Base-by-base conservation (phyloP, 2,797 vertebrate genomes). In the Acestrorhynchus altus region DNA sequence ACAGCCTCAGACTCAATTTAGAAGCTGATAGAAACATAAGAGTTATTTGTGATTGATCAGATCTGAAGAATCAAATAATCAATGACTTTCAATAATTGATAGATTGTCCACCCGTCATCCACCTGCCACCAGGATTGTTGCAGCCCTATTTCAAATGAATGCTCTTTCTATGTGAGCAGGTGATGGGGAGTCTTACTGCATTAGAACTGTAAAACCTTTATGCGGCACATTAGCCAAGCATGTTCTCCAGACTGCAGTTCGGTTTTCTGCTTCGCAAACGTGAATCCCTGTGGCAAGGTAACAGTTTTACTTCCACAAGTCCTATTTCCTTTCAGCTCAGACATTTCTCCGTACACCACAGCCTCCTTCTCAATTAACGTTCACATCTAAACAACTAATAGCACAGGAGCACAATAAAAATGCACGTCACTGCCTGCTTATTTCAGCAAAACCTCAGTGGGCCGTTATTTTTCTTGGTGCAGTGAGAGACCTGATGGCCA, bases 361-460 rank as follows among this genome's bases (percentile, higher is more conserved):
- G 31, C 28, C 20, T 42, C 26, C 22, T 76, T 64, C 67, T 77
- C 71, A 83, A 72, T 74, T 80, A 46, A 56, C 69, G 70, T 69
- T 72, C 73, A 72, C 54, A 51, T 68, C 20, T 24, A 42, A 59
- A 15, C 51, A 35, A 52, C 51, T 57, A 84, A 72, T 73, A 56
- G 31, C 74, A 74, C 20, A 15, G 54, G 61, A 68, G 42, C 28
- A 40, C 57, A 73, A 52, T 69, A 65, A 79, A n/a, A 79, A 66
- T 54, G 22, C 26, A 80, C 67, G 65, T 72, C 35, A 52, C 56
- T 59, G 67, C 57, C 78, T 75, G 67, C 52, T 78, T 74, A 64
- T 78, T 84, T 78, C 72, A 61, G 68, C 52, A 61, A 59, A 63
- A 31, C 18, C 42, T 11, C 24, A 65, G 66, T 76, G 26, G 52